These are phyloP conservation scores for Orestias chungarensis DNA, from an alignment of 2,797 vertebrate species.

Conservation along the genomic window DNA sequence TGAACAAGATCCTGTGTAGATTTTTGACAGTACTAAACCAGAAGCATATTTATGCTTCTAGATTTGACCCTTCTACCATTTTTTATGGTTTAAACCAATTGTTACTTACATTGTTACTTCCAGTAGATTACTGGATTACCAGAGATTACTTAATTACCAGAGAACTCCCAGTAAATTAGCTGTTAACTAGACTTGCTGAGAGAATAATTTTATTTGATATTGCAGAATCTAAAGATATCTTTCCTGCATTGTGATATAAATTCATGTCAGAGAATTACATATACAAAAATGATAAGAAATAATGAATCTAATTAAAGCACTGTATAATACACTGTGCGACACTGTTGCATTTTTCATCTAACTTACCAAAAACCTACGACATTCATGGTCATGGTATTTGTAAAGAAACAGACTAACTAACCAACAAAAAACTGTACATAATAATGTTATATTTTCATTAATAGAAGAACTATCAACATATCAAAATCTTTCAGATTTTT, in stretches of 20 bases:
- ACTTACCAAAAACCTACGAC: not conserved
- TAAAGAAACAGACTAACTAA: too few relatives aligned
- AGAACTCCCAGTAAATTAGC: constrained; percentile 11
- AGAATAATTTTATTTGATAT: constrained; percentile 19
- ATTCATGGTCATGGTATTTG: too few relatives aligned
- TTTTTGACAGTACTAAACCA: constrained; percentile 35
- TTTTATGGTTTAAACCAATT: constrained; percentile 39
- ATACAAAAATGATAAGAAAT: constrained; percentile 34
- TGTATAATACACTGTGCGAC: constrained; percentile 18
- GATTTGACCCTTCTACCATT: constrained; percentile 41
- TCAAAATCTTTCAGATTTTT: too few relatives aligned
- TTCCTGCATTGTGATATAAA: constrained; percentile 10
- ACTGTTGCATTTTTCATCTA: not conserved
- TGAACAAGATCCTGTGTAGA: constrained; percentile 47
- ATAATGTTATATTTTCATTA: too few relatives aligned
- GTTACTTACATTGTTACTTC: constrained; percentile 24
- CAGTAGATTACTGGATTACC: constrained; percentile 22
- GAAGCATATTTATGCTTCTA: constrained; percentile 41
- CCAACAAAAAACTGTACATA: too few relatives aligned
- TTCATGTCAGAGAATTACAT: constrained; percentile 18
- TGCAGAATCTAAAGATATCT: constrained; percentile 14
- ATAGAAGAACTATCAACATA: too few relatives aligned
- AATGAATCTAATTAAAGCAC: constrained; percentile 28
- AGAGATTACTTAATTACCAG: too few relatives aligned
- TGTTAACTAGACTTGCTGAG: constrained; percentile 15